Base-by-base conservation (phyloP, 1,140 invertebrate genomes). In the Neodiprion lecontei region DNA sequence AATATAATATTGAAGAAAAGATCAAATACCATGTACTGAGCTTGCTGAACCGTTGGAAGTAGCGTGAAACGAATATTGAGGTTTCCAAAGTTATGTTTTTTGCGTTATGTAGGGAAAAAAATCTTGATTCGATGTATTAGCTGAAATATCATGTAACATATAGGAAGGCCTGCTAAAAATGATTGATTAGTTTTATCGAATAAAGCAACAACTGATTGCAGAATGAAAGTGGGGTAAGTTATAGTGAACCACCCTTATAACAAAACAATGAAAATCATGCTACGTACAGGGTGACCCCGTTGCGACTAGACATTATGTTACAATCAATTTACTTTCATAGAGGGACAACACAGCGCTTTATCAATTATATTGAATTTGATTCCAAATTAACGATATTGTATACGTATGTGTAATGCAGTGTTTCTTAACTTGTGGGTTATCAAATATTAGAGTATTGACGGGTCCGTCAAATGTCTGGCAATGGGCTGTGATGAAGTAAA, bases 1-100 rank as follows among this genome's bases (percentile, higher is more conserved):
- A 61, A 61, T 61, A 61, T 61, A 61, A 61, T 17, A 61, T 61
- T 61, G 53, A 61, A 61, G 11, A 61, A 61, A 17, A 61, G 53
- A 61, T 61, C 11, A 61, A 61, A 61, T 61, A 17, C 11, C 5
- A 14, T 61, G n/a, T 61, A 14, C 11, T 61, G n/a, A 61, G 53
- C n/a, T 40, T 17, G n/a, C 11, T 61, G 11, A 40, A 40, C 28
- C 5, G 28, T 40, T 61, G 11, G 53, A 12, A 17, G 53, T 61
- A 61, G 53, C 53, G 53, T 61, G n/a, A 40, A 40, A 40, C 2
- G 28, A 40, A 40, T 40, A 40, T 61, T 61, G 53, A 14, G 53
- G 11, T 14, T 61, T 12, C 53, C 11, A 61, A 61, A 61, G n/a
- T 61, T 14, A 61, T 61, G 11, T 61, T 61, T 61, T 61, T 9